phyloP scores from a whole-genome alignment of 2,797 vertebrate species.

The Odontamblyopus lacepedii region DNA sequence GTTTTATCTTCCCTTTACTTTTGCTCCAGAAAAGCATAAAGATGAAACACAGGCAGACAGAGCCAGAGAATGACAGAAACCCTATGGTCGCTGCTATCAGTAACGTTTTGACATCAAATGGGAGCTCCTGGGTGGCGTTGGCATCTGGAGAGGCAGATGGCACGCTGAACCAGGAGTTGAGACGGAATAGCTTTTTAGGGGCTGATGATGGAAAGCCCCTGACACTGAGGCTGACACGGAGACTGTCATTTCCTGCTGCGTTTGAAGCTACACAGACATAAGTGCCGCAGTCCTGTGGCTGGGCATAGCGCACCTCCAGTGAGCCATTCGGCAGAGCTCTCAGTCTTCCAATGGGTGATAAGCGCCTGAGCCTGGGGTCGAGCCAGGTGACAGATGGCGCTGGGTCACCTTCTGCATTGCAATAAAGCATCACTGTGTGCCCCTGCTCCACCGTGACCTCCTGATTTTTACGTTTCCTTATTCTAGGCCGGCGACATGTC shows the following conservation, averaged over 20 bases:
- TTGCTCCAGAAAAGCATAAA: constrained; percentile 90
- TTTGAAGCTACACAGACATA: constrained; percentile 86
- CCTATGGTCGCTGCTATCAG: constrained; percentile 84
- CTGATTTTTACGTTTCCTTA: constrained; percentile 70
- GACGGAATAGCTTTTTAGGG: constrained; percentile 53
- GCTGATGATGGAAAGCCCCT: constrained; percentile 50
- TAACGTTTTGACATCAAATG: constrained; percentile 81
- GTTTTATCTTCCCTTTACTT: constrained; percentile 84
- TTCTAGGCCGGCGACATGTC: constrained; percentile 77
- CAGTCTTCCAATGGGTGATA: constrained; percentile 74
- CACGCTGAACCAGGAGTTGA: constrained; percentile 65
- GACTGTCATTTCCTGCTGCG: constrained; percentile 82
- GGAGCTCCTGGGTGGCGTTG: constrained; percentile 51
- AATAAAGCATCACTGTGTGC: constrained; percentile 76
- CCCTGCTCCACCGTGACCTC: constrained; percentile 79
- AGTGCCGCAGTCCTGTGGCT: constrained; percentile 80
- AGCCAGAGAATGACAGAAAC: constrained; percentile 86
- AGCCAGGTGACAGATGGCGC: constrained; percentile 81
- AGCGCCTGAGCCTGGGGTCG: constrained; percentile 69
- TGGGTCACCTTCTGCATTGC: constrained; percentile 84
- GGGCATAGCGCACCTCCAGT: constrained; percentile 83
- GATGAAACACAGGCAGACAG: constrained; percentile 85
- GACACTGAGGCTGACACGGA: constrained; percentile 77
- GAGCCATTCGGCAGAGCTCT: constrained; percentile 79
- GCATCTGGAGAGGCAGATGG: constrained; percentile 55